phyloP scores from a whole-genome alignment of 2,113 vertebrate species.

The Corythornis vintsioides region DNA sequence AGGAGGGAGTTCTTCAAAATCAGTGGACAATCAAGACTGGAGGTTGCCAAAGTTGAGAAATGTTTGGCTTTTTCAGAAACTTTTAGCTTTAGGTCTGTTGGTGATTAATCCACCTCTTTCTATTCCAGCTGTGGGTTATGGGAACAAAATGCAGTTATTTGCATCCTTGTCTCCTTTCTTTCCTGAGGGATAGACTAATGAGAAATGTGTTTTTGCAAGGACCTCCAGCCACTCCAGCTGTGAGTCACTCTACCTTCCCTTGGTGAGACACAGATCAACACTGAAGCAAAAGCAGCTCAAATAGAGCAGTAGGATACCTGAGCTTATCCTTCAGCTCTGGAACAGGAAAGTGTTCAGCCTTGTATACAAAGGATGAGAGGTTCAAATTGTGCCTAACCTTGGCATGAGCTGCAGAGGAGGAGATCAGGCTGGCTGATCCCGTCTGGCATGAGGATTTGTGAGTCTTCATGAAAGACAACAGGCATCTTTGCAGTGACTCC shows the following conservation, averaged over 20 bases:
- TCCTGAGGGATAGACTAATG: neutral
- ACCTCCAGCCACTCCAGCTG: neutral
- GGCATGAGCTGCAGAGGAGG: neutral
- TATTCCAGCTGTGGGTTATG: neutral
- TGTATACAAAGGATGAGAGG: neutral
- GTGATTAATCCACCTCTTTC: neutral
- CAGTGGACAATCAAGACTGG: neutral
- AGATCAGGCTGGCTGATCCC: neutral
- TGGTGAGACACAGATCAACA: neutral
- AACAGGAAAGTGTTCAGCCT: neutral
- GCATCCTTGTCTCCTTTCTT: neutral
- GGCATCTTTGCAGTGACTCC: neutral
- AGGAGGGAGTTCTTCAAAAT: neutral
- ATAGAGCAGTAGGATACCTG: neutral
- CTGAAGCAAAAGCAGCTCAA: neutral
- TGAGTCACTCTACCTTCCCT: neutral
- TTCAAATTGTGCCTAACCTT: neutral
- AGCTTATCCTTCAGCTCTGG: neutral
- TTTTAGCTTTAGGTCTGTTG: neutral
- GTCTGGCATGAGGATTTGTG: neutral
- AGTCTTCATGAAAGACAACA: neutral
- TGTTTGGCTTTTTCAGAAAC: neutral
- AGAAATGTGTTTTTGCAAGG: neutral
- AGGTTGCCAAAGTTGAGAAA: neutral
- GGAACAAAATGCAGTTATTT: neutral